Percentiles rank a stretch among this genome's conserved stretches.
These are phyloP conservation scores for Champsocephalus esox DNA, from an alignment of 2,797 vertebrate species.

Conservation along the genomic window DNA sequence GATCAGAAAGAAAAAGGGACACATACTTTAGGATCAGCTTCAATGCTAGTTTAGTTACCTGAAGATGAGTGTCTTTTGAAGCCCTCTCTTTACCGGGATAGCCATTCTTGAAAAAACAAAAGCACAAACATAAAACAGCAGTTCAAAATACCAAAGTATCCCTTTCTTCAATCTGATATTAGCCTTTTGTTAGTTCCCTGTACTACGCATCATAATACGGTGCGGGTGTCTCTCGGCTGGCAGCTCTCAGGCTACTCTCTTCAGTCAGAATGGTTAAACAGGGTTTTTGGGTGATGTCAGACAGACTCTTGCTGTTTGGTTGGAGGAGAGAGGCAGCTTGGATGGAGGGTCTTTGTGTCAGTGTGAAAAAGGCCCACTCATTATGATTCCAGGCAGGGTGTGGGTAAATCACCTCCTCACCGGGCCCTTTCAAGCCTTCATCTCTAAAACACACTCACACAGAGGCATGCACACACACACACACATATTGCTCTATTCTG, in stretches of 20 bases:
- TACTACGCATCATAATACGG: constrained; percentile 20
- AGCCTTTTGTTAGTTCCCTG: constrained; percentile 19
- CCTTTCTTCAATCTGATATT: constrained; percentile 14
- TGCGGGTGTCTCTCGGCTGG: constrained; percentile 24
- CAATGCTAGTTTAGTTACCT: constrained; percentile 81
- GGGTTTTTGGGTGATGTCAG: constrained; percentile 65
- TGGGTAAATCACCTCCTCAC: constrained; percentile 74
- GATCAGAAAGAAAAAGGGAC: constrained; percentile 41
- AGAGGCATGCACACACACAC: constrained; percentile 5
- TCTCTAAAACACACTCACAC: constrained; percentile 35
- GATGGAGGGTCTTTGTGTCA: constrained; percentile 77
- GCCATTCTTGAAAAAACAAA: constrained; percentile 87
- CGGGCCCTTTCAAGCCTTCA: constrained; percentile 58
- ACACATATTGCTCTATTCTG: constrained; percentile 26
- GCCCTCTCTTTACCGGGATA: constrained; percentile 86
- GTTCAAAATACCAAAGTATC: constrained; percentile 73
- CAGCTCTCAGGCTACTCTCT: constrained; percentile 44
- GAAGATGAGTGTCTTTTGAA: constrained; percentile 84
- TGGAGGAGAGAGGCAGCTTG: constrained; percentile 61
- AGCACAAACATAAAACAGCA: constrained; percentile 82
- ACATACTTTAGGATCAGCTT: constrained; percentile 37
- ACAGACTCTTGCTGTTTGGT: constrained; percentile 56
- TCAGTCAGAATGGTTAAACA: constrained; percentile 38
- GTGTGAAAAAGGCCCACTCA: constrained; percentile 75
- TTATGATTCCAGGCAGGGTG: constrained; percentile 84